Evolutionary conservation across 2,888 invertebrate species (phyloP).

Genomic region (Elaeidobius kamerunicus): DNA sequence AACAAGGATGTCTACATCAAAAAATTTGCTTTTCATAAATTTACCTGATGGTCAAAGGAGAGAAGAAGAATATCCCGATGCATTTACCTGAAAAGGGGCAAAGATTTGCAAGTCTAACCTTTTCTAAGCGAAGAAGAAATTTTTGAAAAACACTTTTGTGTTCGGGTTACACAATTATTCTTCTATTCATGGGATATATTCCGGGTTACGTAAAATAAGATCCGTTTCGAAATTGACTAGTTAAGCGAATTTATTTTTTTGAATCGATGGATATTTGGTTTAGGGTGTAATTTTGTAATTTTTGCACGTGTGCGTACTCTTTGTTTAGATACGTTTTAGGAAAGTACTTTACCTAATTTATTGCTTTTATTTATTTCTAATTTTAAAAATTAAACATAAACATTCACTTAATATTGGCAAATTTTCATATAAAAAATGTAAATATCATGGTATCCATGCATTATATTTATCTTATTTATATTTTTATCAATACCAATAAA

Average conservation of each 20-base stretch:
- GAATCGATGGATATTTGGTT: conserved; percentile 12
- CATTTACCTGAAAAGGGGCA: conserved; percentile 30
- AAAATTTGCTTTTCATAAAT: conserved; percentile 23
- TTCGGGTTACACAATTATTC: conserved; percentile 33
- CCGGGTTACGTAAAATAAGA: conserved; percentile 34
- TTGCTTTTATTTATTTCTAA: too few species aligned
- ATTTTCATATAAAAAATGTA: too few species aligned
- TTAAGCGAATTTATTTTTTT: conserved; percentile 27
- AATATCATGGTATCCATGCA: too few species aligned
- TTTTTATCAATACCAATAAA: too few species aligned
- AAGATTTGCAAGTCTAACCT: conserved; percentile 39
- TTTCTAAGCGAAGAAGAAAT: conserved; percentile 29
- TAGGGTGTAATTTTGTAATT: conserved; percentile 5
- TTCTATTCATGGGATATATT: conserved; percentile 26
- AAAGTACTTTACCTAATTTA: too few species aligned
- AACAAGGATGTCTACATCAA: conserved; percentile 9
- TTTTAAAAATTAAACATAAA: too few species aligned
- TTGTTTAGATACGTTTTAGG: too few species aligned
- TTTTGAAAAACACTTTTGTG: conserved; percentile 31
- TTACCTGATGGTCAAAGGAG: conserved; percentile 26
- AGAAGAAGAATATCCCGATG: conserved; percentile 13
- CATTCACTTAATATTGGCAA: too few species aligned
- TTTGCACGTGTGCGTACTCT: conserved; percentile 26
- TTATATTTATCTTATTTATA: too few species aligned
- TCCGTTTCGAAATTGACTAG: conserved; percentile 29